phyloP scores from a whole-genome alignment of 2,113 vertebrate species.

The Anhinga rufa region DNA sequence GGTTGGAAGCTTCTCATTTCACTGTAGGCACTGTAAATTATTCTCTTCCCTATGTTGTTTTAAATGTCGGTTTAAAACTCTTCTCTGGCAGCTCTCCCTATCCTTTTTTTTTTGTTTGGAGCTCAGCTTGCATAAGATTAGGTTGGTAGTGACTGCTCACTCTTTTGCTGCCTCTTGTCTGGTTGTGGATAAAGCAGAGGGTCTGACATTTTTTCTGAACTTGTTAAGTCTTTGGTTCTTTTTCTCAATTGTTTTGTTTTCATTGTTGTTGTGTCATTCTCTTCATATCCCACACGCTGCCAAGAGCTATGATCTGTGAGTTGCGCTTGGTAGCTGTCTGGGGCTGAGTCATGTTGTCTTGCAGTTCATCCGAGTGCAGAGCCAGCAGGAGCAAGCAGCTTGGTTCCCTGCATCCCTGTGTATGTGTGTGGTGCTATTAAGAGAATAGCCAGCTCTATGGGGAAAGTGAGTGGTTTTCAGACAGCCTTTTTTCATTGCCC shows the following conservation, averaged over 20 bases:
- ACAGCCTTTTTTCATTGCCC: neutral
- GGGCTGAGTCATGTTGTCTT: constrained; percentile 40
- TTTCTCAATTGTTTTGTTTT: neutral
- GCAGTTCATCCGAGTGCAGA: constrained; percentile 15
- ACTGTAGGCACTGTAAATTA: neutral
- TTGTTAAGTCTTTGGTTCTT: neutral
- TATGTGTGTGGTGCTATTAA: neutral
- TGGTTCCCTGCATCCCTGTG: neutral
- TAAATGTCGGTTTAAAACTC: neutral
- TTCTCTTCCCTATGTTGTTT: neutral
- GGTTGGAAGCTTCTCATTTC: neutral
- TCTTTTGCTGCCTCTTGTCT: neutral
- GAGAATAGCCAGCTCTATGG: neutral
- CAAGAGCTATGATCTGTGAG: neutral
- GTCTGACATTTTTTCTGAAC: neutral
- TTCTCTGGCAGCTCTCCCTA: neutral
- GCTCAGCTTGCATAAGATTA: rapidly evolving
- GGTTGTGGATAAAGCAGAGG: neutral
- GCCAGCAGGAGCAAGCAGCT: neutral
- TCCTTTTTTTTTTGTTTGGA: neutral
- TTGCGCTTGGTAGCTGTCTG: neutral
- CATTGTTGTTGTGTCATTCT: constrained; percentile 11
- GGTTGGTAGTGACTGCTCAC: neutral
- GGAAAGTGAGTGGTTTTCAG: neutral
- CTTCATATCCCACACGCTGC: neutral